Percentiles rank a stretch among this genome's conserved stretches.
phyloP scores from a whole-genome alignment of 92 coral and sea anemone genomes.

The Palythoa caribaeorum region DNA sequence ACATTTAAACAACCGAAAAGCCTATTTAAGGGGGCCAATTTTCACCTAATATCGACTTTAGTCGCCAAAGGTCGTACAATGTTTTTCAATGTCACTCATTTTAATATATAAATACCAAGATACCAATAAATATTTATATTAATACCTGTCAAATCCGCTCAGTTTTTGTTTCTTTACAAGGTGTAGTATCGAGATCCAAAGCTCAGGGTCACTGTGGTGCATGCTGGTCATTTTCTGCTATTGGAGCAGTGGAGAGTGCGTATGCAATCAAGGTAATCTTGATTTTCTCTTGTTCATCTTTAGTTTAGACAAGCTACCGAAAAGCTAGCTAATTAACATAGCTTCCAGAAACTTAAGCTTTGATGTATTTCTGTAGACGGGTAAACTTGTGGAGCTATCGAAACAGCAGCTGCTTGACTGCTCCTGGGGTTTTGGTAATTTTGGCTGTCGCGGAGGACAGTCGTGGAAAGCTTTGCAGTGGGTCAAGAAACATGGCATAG shows the following conservation, averaged over 20 bases:
- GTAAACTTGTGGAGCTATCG: constrained; percentile 78
- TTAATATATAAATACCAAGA: no score
- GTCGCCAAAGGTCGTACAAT: no score
- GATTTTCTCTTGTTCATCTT: not conserved
- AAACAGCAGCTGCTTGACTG: constrained; percentile 91
- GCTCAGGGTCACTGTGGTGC: constrained; percentile 85
- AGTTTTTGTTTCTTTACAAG: constrained; percentile 32
- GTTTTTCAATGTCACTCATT: no score
- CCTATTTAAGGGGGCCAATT: no score
- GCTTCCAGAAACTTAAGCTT: not conserved
- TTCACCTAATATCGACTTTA: no score
- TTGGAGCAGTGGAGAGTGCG: constrained; percentile 82
- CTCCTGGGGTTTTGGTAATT: constrained; percentile 92
- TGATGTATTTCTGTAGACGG: constrained; percentile 58
- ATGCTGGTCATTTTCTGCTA: constrained; percentile 83
- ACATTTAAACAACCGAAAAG: no score
- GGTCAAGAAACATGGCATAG: constrained; percentile 85
- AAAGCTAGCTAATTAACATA: not conserved
- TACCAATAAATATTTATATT: no score
- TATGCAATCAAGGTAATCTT: constrained; percentile 88
- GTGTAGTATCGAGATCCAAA: constrained; percentile 73
- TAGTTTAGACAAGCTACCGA: not conserved
- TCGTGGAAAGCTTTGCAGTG: constrained; percentile 89
- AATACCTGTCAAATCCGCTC: no score
- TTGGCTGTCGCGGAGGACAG: constrained; percentile 94